Percentiles rank a stretch among this genome's conserved stretches.
Evolutionary conservation across 92 coral and sea anemone species (phyloP).

Genomic region (Porites cylindrica): DNA sequence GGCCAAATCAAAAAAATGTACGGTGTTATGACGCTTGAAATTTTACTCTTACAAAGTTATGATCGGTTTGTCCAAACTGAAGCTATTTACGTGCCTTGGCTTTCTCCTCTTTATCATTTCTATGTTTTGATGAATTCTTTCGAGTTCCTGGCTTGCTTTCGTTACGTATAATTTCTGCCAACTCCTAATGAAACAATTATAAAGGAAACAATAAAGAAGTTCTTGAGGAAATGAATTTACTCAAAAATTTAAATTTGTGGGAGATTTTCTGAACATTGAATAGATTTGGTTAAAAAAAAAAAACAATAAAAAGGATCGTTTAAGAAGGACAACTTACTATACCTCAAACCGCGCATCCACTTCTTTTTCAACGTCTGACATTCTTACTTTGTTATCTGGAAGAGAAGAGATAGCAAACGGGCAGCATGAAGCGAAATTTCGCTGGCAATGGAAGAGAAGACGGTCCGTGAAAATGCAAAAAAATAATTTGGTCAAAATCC

Average conservation of each 20-base stretch:
- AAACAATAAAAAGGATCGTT: neutral
- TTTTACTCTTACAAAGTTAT: too few species aligned
- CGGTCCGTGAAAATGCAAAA: too few species aligned
- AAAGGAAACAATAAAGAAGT: neutral
- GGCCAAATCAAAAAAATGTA: too few species aligned
- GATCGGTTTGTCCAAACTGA: neutral
- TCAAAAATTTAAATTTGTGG: too few species aligned
- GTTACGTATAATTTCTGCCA: neutral
- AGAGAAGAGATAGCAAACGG: too few species aligned
- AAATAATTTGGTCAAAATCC: too few species aligned
- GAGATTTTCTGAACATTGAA: too few species aligned
- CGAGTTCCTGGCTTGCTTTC: conserved; percentile 25
- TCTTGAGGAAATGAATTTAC: too few species aligned
- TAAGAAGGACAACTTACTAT: too few species aligned
- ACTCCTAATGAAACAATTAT: neutral
- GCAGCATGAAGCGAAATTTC: too few species aligned
- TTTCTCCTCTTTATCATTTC: neutral
- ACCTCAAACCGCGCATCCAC: conserved; percentile 50
- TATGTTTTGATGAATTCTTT: neutral
- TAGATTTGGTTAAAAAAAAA: neutral
- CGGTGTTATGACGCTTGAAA: too few species aligned
- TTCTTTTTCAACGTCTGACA: conserved; percentile 31
- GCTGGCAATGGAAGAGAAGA: too few species aligned
- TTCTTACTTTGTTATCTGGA: neutral
- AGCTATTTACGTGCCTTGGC: conserved; percentile 6